Evolutionary conservation across 2,797 vertebrate genomes (phyloP).

Genomic region (Sebastes flavidus): DNA sequence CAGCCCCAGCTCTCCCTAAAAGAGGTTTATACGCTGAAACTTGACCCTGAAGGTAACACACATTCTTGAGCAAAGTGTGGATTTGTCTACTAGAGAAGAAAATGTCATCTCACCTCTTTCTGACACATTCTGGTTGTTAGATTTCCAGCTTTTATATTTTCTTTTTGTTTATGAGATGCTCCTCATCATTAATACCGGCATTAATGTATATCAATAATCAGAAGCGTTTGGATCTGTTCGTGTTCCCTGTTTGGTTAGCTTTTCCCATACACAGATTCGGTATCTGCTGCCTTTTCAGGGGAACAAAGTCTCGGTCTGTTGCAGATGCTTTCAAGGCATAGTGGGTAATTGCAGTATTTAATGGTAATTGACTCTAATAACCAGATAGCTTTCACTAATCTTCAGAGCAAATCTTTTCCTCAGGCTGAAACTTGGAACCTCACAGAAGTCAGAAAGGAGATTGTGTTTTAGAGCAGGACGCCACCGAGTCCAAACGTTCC

Average conservation of each 20-base stretch:
- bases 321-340: constrained; percentile 66
- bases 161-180: neutral
- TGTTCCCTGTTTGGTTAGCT: constrained; percentile 15
- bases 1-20: neutral
- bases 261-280: constrained; percentile 61
- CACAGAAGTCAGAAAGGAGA: constrained; percentile 21
- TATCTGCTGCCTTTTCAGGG: constrained; percentile 48
- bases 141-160: neutral
- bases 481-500: constrained; percentile 1
- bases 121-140: neutral
- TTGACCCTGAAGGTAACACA: neutral
- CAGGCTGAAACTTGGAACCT: constrained; percentile 50
- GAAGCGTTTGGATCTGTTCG: constrained; percentile 34
- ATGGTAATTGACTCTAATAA: constrained; percentile 83
- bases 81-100: neutral
- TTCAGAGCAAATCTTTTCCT: constrained; percentile 74
- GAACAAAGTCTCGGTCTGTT: constrained; percentile 80
- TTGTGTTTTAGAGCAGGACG: constrained; percentile 2
- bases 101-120: neutral
- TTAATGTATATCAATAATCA: constrained; percentile 13
- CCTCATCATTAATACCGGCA: neutral
- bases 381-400: constrained; percentile 80
- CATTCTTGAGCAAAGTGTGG: neutral
- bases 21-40: constrained; percentile 8
- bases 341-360: constrained; percentile 82